Base-by-base conservation (phyloP, 2,113 vertebrate genomes). In the Pelmatolapia mariae region DNA sequence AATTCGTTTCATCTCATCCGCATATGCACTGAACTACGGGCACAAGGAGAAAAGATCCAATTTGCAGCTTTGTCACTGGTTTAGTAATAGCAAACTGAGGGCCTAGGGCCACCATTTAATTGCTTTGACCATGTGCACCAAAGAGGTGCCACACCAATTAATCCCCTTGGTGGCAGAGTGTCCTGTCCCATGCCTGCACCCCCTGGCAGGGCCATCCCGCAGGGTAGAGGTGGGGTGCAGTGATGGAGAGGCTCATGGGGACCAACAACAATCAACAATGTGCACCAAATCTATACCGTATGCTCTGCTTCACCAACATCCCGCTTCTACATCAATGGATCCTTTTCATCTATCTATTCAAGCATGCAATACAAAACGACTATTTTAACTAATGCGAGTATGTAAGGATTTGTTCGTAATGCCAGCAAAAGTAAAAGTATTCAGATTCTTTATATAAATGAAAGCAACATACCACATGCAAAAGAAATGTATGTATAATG, bases 71-170 rank as follows among this genome's bases (percentile, higher is more conserved):
- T 94, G 93, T 95, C 88, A 87, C 89, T 50, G 83, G 89, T 87
- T 90, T 89, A 80, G 61, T 95, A 92, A 95, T 91, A 86, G 92
- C 89, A 89, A 93, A 89, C 87, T 76, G 83, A 89, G 71, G 88
- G 92, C 96, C 95, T 89, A 87, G 68, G 95, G 95, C 92, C 91
- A 95, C 90, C 80, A 94, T 95, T 96, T 96, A 96, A 96, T 96
- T 96, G 93, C 93, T 92, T 94, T 91, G 93, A 91, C 92, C 93
- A 86, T 90, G 91, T 90, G 87, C 93, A 93, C 89, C 89, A 91
- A 94, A 92, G 91, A 95, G 94, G 93, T 93, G 94, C 88, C 94
- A 93, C 94, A 93, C 91, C 95, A 96, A 94, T 96, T 96, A 96
- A 95, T 95, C 90, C 92, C 91, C 29, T 92, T 38, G 68, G 83